phyloP scores from a whole-genome alignment of 2,113 vertebrate genomes.

The Emydocephalus ijimae region DNA sequence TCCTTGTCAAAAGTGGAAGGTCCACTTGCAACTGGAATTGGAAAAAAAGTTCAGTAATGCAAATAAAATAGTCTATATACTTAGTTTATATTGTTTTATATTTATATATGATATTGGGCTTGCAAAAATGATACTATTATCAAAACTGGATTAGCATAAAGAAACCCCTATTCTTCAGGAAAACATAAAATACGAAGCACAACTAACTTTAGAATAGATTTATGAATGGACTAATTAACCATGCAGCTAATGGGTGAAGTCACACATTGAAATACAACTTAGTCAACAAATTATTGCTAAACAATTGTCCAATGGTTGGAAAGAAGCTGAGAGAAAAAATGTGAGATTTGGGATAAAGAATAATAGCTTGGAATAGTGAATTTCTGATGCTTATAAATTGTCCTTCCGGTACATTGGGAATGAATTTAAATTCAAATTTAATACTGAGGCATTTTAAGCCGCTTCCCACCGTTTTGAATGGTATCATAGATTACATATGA shows the following conservation, averaged over 20 bases:
- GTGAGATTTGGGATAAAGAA: neutral
- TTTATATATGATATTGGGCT: too few species aligned
- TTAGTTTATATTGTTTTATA: neutral
- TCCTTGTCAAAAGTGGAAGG: constrained; percentile 20
- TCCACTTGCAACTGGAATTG: neutral
- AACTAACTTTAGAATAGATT: neutral
- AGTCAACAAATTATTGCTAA: neutral
- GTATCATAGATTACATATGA: neutral
- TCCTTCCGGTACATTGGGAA: neutral
- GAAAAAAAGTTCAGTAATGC: neutral
- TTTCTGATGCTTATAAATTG: neutral
- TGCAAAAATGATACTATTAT: neutral
- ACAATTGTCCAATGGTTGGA: neutral
- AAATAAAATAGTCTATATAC: neutral
- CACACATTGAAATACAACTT: neutral
- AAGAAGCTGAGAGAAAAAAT: neutral
- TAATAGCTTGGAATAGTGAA: neutral
- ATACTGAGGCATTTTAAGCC: neutral
- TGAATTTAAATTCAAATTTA: neutral
- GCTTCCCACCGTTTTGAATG: neutral
- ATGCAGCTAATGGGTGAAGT: neutral
- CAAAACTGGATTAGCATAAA: neutral
- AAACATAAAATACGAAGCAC: neutral
- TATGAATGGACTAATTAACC: neutral
- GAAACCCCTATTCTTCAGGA: neutral